Percentiles rank a stretch among this genome's conserved stretches.
phyloP scores from a whole-genome alignment of 2,113 vertebrate species.

The Pollachius pollachius region DNA sequence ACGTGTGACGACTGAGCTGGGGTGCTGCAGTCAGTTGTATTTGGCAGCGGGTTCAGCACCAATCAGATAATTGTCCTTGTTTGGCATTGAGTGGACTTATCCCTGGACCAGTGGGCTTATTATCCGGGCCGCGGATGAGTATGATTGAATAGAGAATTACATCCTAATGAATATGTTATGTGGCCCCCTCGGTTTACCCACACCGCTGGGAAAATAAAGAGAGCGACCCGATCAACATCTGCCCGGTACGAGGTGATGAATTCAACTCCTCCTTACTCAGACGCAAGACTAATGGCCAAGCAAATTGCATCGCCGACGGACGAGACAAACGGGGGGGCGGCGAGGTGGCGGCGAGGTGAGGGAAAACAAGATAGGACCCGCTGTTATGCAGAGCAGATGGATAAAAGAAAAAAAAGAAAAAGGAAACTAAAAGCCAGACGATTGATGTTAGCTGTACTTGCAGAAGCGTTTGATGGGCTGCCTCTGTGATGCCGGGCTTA shows the following conservation, averaged over 20 bases:
- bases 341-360: slow-evolving; percentile 4
- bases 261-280: slow-evolving; percentile 48
- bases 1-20: slow-evolving; percentile 61
- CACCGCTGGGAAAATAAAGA: slow-evolving; percentile 61
- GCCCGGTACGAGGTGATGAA: slow-evolving; percentile 56
- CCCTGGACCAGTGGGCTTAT: slow-evolving; percentile 63
- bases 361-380: slow-evolving; percentile 20
- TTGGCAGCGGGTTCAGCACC: slow-evolving; percentile 68
- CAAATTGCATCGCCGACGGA: slow-evolving; percentile 54
- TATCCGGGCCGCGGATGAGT: slow-evolving; percentile 64
- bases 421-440: background rate
- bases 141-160: slow-evolving; percentile 70
- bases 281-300: slow-evolving; percentile 59
- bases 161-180: slow-evolving; percentile 72
- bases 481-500: too few species aligned
- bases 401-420: slow-evolving; percentile 26
- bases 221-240: slow-evolving; percentile 65
- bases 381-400: slow-evolving; percentile 6
- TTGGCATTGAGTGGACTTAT: slow-evolving; percentile 72
- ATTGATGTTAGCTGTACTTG: too few species aligned
- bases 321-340: slow-evolving; percentile 36
- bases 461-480: too few species aligned
- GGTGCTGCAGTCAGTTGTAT: slow-evolving; percentile 63
- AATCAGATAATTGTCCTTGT: slow-evolving; percentile 79
- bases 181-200: slow-evolving; percentile 61